A percentile compares a stretch with the other conserved stretches of the same genome.
Conservation (phyloP, 2,113 vertebrate genomes). For the Callaeas wilsoni region DNA sequence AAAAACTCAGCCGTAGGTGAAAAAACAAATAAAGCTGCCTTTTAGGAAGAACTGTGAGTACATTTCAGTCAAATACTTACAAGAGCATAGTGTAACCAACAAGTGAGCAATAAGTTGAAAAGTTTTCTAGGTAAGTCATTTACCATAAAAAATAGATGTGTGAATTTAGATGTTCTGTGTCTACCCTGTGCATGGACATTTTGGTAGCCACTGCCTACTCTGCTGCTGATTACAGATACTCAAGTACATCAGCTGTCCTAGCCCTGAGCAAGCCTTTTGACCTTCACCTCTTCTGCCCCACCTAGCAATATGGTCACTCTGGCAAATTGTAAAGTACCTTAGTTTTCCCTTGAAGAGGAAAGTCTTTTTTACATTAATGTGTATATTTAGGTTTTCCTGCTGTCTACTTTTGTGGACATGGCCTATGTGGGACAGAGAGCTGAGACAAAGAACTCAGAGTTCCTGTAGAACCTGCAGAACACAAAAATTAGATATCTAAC, state of each 20-base stretch:
- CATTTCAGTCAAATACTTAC: not conserved
- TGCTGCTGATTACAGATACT: not conserved
- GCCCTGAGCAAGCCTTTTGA: not conserved
- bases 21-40: not conserved
- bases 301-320: not conserved
- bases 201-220: not conserved
- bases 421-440: not conserved
- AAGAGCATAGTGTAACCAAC: not conserved
- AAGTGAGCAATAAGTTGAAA: not conserved
- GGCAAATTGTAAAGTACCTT: not conserved
- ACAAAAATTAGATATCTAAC: not conserved
- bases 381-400: not conserved
- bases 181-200: not conserved
- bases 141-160: accelerated
- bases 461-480: not conserved
- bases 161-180: not conserved
- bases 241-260: not conserved
- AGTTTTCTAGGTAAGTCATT: not conserved
- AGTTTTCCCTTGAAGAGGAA: not conserved
- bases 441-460: not conserved
- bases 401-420: not conserved
- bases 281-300: not conserved
- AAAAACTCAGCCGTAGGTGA: not conserved
- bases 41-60: not conserved
- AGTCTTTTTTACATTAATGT: not conserved